Percentiles rank a stretch among this genome's conserved stretches.
phyloP scores from a whole-genome alignment of 2,797 vertebrate species.

The Lacerta bilineata region DNA sequence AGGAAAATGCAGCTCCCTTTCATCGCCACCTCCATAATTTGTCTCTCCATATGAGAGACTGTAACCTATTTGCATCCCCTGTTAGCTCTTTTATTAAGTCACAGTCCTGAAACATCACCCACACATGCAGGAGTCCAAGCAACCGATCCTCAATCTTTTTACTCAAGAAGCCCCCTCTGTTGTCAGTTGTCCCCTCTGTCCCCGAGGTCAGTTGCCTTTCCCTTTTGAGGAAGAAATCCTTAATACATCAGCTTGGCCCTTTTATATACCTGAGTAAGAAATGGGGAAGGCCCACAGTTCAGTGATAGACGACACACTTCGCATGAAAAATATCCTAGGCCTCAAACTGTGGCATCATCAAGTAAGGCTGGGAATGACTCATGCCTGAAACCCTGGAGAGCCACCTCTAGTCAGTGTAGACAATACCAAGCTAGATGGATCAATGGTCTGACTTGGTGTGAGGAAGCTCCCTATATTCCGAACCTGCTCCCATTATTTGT shows the following conservation, averaged over 20 bases:
- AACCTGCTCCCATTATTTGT: not conserved
- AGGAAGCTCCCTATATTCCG: too few relatives aligned
- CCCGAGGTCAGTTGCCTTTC: not conserved
- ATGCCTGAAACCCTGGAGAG: too few relatives aligned
- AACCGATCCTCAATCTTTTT: not conserved
- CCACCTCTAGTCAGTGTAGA: too few relatives aligned
- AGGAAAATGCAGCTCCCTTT: not conserved
- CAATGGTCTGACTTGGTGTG: too few relatives aligned
- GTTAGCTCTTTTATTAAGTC: slow-evolving; percentile 1
- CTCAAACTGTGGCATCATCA: too few relatives aligned
- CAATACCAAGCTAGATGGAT: too few relatives aligned
- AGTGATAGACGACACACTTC: too few relatives aligned
- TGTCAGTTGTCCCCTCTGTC: not conserved
- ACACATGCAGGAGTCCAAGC: not conserved
- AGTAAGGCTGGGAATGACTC: too few relatives aligned
- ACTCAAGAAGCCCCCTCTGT: not conserved
- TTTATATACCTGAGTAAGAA: not conserved
- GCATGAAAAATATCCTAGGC: too few relatives aligned
- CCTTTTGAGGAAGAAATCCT: not conserved
- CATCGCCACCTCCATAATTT: slow-evolving; percentile 8
- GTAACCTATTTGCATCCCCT: slow-evolving; percentile 3
- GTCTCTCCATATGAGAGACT: slow-evolving; percentile 19
- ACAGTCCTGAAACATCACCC: not conserved
- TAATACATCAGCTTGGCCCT: not conserved
- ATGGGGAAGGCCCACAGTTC: too few relatives aligned